Evolutionary conservation across 2,888 invertebrate species (phyloP), one percentile per base, ranked within the genome.

Genomic region (Leptopilina myrica): DNA sequence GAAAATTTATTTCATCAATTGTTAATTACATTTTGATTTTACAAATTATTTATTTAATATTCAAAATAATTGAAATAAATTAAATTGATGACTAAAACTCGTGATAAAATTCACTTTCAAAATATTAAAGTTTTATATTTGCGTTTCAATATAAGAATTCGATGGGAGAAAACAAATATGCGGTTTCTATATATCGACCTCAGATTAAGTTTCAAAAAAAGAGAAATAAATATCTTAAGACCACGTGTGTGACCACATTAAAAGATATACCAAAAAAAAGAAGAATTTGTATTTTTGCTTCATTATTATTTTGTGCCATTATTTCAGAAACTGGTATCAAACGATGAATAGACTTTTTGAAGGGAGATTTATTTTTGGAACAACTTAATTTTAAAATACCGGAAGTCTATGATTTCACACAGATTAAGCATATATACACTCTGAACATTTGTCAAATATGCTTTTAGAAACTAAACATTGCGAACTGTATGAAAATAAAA

Each of bases 171-270:
- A 59, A 69, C 49, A 26, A 69, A 73, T 73, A 40, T 56, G 56
- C 56, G 56, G 26, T 14, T 73, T 73, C 73, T 73, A 56, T 56
- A 73, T 56, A 73, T 26, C 56, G 73, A 73, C 56, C 73, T 73
- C 73, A 9, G 73, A 73, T 26, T 26, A 73, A 73, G 33, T 73
- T 73, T 73, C 56, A 56, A 33, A 73, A 33, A 33, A 73, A 73
- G 26, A 33, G 33, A n/a, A 73, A 73, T 53, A 73, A 73, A 73
- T 49, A 49, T 33, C 73, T 56, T 40, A 67, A 49, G 20, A 46
- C 15, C 67, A 67, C 20, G 67, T 67, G 66, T 67, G 66, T 43
- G 20, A 62, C 62, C 62, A 43, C 66, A 67, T 67, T 67, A 73
- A 56, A 49, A n/a, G 56, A 73, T 56, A 26, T 26, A 73, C 73